A percentile compares a stretch with the other conserved stretches of the same genome.
phyloP scores from a whole-genome alignment of 2,797 vertebrate species.

The Phalloptychus januarius region DNA sequence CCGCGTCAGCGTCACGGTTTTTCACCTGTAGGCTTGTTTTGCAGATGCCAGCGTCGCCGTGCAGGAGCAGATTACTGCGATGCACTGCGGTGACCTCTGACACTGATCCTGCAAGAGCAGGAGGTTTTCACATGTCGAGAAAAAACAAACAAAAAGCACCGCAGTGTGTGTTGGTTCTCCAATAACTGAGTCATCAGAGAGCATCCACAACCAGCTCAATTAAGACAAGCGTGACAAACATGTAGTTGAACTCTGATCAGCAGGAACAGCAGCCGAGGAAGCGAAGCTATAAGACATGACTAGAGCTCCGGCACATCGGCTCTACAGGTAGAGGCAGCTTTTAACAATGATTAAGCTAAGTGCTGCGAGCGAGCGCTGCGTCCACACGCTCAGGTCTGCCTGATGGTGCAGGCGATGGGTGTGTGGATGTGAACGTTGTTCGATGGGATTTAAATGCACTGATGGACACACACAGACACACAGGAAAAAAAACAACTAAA shows the following conservation, averaged over 20 bases:
- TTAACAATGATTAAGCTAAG: conserved; percentile 71
- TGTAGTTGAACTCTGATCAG: conserved; percentile 72
- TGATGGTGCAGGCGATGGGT: conserved; percentile 13
- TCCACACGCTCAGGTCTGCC: conserved; percentile 39
- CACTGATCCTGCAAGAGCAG: conserved; percentile 49
- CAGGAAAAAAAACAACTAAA: not conserved
- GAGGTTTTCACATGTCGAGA: conserved; percentile 49
- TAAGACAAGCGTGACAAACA: conserved; percentile 75
- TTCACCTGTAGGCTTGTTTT: conserved; percentile 49
- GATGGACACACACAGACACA: not conserved
- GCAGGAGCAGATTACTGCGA: conserved; percentile 70
- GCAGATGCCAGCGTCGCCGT: conserved; percentile 48
- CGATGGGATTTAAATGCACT: conserved; percentile 39
- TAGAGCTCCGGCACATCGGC: conserved; percentile 54
- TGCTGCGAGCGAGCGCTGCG: conserved; percentile 29
- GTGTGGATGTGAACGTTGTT: conserved; percentile 26
- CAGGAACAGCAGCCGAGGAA: conserved; percentile 67
- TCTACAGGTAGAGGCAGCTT: conserved; percentile 63
- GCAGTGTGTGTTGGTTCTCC: conserved; percentile 65
- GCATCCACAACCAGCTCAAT: conserved; percentile 72
- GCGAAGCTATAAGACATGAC: conserved; percentile 65
- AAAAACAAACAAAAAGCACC: conserved; percentile 29
- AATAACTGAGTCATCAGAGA: conserved; percentile 70
- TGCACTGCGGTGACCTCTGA: conserved; percentile 46
- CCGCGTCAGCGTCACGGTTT: conserved; percentile 36